Percentiles rank a stretch among this genome's conserved stretches.
These are phyloP conservation scores for Zaprionus vittiger DNA, from an alignment of 1,140 invertebrate species.

Conservation along the genomic window DNA sequence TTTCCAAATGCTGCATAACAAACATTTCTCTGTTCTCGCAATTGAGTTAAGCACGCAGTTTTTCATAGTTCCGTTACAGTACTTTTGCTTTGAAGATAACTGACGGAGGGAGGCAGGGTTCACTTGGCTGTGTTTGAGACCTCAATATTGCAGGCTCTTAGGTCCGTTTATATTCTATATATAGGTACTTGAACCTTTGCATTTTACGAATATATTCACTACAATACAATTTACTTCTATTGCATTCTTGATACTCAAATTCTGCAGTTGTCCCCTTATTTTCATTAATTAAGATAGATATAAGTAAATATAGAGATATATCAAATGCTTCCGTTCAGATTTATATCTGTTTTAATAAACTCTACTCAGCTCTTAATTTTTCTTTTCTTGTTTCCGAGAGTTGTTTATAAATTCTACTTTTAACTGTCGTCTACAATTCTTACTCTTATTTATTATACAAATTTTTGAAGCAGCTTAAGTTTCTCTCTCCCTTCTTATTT, in stretches of 20 bases:
- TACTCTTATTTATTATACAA: not conserved
- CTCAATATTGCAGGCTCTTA: not conserved
- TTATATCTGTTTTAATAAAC: not conserved
- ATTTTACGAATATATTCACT: too few relatives aligned
- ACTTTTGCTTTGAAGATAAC: not conserved
- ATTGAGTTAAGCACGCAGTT: constrained; percentile 31
- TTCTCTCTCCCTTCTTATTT: not conserved
- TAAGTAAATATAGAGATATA: too few relatives aligned
- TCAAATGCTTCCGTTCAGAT: not conserved
- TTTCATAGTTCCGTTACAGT: not conserved
- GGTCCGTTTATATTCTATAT: not conserved
- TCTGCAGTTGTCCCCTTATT: not conserved
- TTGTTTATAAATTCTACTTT: not conserved
- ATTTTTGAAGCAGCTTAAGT: not conserved
- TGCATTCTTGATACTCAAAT: not conserved
- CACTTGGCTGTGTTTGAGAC: not conserved
- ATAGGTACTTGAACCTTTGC: too few relatives aligned
- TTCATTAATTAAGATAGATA: not conserved
- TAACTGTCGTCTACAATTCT: not conserved
- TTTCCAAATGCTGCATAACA: constrained; percentile 32
- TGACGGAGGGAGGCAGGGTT: not conserved
- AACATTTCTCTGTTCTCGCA: constrained; percentile 24
- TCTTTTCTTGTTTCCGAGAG: not conserved
- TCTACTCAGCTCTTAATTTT: not conserved
- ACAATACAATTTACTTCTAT: not conserved